A percentile compares a stretch with the other conserved stretches of the same genome.
Conservation (phyloP, 2,888 invertebrate genomes). For the Drosophila phalerata region DNA sequence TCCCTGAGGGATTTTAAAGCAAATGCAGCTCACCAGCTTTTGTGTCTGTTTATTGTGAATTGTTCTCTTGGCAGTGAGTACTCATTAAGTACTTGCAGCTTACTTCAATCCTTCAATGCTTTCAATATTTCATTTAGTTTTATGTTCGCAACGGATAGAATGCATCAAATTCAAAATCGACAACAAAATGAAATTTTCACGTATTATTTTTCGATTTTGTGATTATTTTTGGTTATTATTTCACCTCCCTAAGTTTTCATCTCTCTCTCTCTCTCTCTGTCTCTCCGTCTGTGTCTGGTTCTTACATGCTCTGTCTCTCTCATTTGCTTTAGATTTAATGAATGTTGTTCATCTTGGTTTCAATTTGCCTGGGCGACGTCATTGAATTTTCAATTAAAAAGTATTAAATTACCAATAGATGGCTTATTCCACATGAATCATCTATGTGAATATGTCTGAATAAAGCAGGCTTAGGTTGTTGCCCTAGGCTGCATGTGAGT, state of each 20-base stretch:
- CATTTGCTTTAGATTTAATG: neutral
- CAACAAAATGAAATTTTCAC: neutral
- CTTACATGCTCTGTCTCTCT: neutral
- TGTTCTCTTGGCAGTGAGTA: neutral
- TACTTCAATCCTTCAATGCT: neutral
- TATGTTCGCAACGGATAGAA: neutral
- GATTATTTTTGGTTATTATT: constrained; percentile 7
- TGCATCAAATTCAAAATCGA: neutral
- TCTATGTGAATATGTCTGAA: constrained; percentile 9
- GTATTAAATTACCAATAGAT: constrained; percentile 39
- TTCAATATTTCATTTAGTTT: constrained; percentile 19
- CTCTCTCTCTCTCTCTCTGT: neutral
- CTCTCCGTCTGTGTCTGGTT: neutral
- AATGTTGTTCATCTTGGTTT: constrained; percentile 1
- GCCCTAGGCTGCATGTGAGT: neutral
- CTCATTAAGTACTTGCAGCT: neutral
- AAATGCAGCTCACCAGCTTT: neutral
- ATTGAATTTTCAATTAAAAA: constrained; percentile 51
- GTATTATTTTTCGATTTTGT: constrained; percentile 14
- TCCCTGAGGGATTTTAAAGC: neutral
- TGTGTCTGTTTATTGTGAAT: neutral
- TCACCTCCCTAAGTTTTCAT: neutral
- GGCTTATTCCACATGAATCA: constrained; percentile 27
- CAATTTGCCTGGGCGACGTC: neutral
- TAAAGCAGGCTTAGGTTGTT: constrained; percentile 6